Base-by-base conservation (phyloP, 2,113 vertebrate species). In the Corythornis vintsioides region DNA sequence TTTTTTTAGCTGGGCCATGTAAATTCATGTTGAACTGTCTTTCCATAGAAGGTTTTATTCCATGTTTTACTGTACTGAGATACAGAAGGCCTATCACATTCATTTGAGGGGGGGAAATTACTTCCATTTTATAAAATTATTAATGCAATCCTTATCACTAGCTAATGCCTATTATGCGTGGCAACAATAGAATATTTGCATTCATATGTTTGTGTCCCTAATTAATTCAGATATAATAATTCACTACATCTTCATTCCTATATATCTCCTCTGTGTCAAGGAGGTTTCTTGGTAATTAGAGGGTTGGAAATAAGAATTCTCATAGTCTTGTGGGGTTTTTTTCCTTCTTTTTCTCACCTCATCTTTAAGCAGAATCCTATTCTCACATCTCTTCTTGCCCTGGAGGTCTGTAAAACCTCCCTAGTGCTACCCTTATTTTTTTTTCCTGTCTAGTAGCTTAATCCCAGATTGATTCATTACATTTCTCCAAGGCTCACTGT, bases 401-500 rank as follows among this genome's bases (percentile, higher is more conserved):
- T 82, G 52, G 76, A 94, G 92, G 73, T 90, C 83, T 73, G 33
- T 67, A 61, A 31, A 75, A 79, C 35, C 33, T 93, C 91, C 83
- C 83, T 63, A 65, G 79, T 95, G 92, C 55, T 88, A 64, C 76
- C 55, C 75, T 69, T 92, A 67, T 86, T 90, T 89, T 84, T 66
- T 82, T 80, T 88, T 82, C 42, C 72, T 93, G 35, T 75, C 57
- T 86, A 75, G 82, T 59, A 94, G 43, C 40, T 89, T 95, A 96
- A 94, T 96, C 92, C 95, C 94, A 94, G 86, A 94, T 86, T 91
- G 94, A 92, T 93, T 97, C 79, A 85, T 96, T 96, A 80, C 86
- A 88, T 91, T 94, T 95, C 94, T 96, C 85, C 0, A 0, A 94
- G 90, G 94, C 73, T 96, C 69, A 67, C 92, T 93, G 13, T 63